Evolutionary conservation across 1,140 invertebrate genomes (phyloP), one percentile per base, ranked within the genome.

Genomic region (Aleiodes sp.): DNA sequence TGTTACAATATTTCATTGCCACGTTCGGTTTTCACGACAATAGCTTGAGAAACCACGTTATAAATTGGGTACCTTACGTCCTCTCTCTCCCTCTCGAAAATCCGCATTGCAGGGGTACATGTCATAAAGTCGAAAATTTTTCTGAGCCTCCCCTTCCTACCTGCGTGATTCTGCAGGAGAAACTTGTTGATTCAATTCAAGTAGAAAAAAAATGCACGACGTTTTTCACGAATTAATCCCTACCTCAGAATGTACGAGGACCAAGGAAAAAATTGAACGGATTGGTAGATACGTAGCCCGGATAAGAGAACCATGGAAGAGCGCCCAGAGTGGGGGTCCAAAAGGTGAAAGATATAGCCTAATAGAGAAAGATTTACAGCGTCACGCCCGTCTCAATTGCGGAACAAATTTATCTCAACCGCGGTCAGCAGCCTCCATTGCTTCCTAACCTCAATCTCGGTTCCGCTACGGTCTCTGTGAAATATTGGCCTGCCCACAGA

Each of bases 301-400:
- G 3, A 24, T 12, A 3, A 12, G 1, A 21, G 46, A 52, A 21
- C 19, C n/a, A n/a, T n/a, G n/a, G n/a, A n/a, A n/a, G n/a, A n/a
- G n/a, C n/a, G n/a, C n/a, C n/a, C n/a, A n/a, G n/a, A n/a, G 37
- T 21, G 6, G 52, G 31, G 14, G 12, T 19, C 59, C 66, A 64
- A 68, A 72, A 73, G 73, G 76, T 78, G 77, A 73, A 79, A 79
- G 68, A 75, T 69, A 76, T 74, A 78, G 68, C 56, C 80, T 81
- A 82, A 80, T 82, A 80, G 78, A 81, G 74, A 56, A 82, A 81
- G 83, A 84, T 84, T 84, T 84, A 84, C 82, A 77, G 76, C 76
- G 73, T 77, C 78, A 82, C 77, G 82, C 81, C 80, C 75, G 83
- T 78, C 82, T 83, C 82, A 82, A 84, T 84, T 83, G 82, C 79